phyloP scores from a whole-genome alignment of 2,113 vertebrate genomes.

The Anguilla japonica region DNA sequence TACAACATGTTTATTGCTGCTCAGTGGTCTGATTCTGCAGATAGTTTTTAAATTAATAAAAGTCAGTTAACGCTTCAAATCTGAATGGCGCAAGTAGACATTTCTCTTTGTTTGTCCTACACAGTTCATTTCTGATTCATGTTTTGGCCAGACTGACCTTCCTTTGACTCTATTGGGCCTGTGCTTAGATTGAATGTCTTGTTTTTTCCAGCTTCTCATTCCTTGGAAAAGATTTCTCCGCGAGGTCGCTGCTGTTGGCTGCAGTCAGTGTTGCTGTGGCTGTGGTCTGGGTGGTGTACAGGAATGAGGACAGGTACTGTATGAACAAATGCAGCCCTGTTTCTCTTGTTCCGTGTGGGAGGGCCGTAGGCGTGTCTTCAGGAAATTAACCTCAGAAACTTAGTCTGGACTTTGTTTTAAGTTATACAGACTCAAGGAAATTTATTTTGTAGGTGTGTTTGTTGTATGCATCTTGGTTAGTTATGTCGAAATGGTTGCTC shows the following conservation, averaged over 20 bases:
- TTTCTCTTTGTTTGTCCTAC: background rate
- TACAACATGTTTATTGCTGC: background rate
- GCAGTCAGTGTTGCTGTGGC: constrained; percentile 75
- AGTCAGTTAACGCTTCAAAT: background rate
- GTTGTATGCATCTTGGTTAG: background rate
- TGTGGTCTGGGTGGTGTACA: constrained; percentile 86
- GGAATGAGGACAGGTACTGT: constrained; percentile 89
- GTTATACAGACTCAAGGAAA: background rate
- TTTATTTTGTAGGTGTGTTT: constrained; percentile 6
- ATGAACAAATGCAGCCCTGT: background rate
- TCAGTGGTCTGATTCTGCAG: background rate
- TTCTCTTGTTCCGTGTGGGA: constrained; percentile 17
- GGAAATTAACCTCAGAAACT: constrained; percentile 27
- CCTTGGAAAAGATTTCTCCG: constrained; percentile 68
- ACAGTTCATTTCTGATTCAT: background rate
- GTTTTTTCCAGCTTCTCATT: constrained; percentile 70
- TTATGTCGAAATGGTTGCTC: background rate
- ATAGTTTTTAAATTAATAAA: background rate
- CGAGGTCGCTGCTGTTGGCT: constrained; percentile 82
- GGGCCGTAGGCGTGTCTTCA: constrained; percentile 18
- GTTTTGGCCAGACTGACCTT: background rate
- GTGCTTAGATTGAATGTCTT: constrained; percentile 12
- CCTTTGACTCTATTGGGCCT: background rate
- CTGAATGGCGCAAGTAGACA: background rate
- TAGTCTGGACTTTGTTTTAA: constrained; percentile 27